Percentiles rank a stretch among this genome's conserved stretches.
phyloP scores from a whole-genome alignment of 2,888 invertebrate genomes.

The Micropterix aruncella region DNA sequence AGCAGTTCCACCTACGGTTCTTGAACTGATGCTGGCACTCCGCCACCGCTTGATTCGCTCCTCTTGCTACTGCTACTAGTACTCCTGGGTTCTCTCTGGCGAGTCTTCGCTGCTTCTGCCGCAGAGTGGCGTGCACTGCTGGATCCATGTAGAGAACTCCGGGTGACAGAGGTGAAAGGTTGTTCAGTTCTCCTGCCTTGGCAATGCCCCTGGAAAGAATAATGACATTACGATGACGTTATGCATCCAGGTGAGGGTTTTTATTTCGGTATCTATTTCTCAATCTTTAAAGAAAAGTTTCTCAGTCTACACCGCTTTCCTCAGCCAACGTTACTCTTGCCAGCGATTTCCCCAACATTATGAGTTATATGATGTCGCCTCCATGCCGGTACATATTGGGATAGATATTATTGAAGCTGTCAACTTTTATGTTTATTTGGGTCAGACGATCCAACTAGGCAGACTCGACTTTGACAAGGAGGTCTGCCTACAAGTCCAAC shows the following conservation, averaged over 20 bases:
- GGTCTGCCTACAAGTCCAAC: no score
- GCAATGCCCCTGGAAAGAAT: constrained; percentile 86
- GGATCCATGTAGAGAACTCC: constrained; percentile 72
- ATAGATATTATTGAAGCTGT: no score
- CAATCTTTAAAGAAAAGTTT: background rate
- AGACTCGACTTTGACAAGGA: no score
- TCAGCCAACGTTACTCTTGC: no score
- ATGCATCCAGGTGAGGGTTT: no score
- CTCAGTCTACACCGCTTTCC: background rate
- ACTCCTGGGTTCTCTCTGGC: constrained; percentile 88
- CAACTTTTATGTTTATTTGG: no score
- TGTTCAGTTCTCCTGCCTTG: constrained; percentile 87
- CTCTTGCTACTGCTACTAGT: constrained; percentile 75
- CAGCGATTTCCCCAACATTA: no score
- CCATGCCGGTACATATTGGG: no score
- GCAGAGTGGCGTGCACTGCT: constrained; percentile 65
- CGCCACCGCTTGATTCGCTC: constrained; percentile 79
- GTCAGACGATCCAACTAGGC: no score
- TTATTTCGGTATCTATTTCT: background rate
- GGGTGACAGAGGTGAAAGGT: constrained; percentile 70
- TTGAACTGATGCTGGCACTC: constrained; percentile 94
- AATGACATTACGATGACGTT: no score
- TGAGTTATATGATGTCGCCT: no score
- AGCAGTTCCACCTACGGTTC: constrained; percentile 91
- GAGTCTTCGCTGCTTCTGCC: constrained; percentile 76